Conservation (phyloP, 2,113 vertebrate species). For the Cyprinodon tularosa region DNA sequence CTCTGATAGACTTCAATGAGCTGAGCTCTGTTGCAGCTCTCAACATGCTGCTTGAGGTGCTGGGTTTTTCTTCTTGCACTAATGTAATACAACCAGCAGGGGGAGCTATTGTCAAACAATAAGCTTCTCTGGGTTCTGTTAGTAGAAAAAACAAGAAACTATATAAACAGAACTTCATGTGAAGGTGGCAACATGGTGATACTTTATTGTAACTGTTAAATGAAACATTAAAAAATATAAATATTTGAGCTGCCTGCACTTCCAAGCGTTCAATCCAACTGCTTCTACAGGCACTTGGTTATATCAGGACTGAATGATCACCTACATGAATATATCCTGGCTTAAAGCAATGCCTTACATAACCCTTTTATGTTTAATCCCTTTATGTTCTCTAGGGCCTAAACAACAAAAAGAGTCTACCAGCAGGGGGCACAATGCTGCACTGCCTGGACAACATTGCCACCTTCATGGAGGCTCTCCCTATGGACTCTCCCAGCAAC, state of each 20-base stretch:
- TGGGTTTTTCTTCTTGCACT: neutral
- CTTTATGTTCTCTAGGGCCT: constrained; percentile 83
- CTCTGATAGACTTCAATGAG: constrained; percentile 96
- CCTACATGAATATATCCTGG: constrained; percentile 59
- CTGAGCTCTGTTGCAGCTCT: constrained; percentile 94
- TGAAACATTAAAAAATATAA: constrained; percentile 27
- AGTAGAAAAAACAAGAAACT: constrained; percentile 46
- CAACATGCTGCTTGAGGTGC: constrained; percentile 95
- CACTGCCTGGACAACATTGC: constrained; percentile 98
- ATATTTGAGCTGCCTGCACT: constrained; percentile 31
- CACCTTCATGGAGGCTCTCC: constrained; percentile 96
- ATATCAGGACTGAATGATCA: constrained; percentile 63
- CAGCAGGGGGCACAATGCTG: constrained; percentile 95
- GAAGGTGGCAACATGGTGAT: constrained; percentile 20
- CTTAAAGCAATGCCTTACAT: constrained; percentile 56
- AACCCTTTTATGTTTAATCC: constrained; percentile 54
- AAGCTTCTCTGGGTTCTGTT: neutral
- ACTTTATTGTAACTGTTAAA: constrained; percentile 38
- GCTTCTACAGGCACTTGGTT: constrained; percentile 30
- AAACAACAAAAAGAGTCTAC: constrained; percentile 98
- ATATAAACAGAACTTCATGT: constrained; percentile 19
- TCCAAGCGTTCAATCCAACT: constrained; percentile 30
- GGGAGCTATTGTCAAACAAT: constrained; percentile 72
- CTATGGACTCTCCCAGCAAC: constrained; percentile 98
- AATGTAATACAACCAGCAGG: constrained; percentile 68